Conservation (phyloP, 2,888 invertebrate species). For the Napeogenes inachia region DNA sequence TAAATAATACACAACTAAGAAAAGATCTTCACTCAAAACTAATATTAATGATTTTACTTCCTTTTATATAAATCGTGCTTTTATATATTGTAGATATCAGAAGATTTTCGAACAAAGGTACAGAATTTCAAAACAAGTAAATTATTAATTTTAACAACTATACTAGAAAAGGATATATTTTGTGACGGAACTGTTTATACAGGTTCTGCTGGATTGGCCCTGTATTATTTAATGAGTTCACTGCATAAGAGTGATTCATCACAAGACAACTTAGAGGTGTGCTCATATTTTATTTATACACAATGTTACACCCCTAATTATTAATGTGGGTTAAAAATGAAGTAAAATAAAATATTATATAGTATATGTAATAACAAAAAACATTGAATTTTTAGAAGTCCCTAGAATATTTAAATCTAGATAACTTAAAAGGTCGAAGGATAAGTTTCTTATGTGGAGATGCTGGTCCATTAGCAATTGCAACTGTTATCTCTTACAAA, state of each 20-base stretch:
- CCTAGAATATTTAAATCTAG: conserved; percentile 49
- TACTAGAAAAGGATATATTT: conserved; percentile 64
- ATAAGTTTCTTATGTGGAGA: conserved; percentile 87
- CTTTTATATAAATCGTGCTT: neutral
- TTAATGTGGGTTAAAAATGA: neutral
- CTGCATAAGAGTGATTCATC: conserved; percentile 39
- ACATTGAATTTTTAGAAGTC: conserved; percentile 42
- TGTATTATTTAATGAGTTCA: conserved; percentile 77
- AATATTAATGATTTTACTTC: no score
- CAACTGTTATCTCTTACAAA: conserved; percentile 81
- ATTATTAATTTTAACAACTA: conserved; percentile 53
- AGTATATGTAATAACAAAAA: neutral
- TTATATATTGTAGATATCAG: conserved; percentile 60
- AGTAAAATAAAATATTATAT: neutral
- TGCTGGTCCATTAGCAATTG: conserved; percentile 87
- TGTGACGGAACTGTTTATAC: conserved; percentile 85
- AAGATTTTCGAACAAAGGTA: conserved; percentile 60
- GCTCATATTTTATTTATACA: neutral
- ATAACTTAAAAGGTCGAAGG: conserved; percentile 54
- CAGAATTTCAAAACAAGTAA: conserved; percentile 59
- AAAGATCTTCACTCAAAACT: no score
- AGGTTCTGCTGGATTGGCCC: conserved; percentile 83
- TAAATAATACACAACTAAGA: no score
- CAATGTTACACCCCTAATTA: neutral
- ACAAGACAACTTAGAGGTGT: conserved; percentile 47